Evolutionary conservation across 2,888 invertebrate species (phyloP).

Genomic region (Chrysotoxum bicinctum): DNA sequence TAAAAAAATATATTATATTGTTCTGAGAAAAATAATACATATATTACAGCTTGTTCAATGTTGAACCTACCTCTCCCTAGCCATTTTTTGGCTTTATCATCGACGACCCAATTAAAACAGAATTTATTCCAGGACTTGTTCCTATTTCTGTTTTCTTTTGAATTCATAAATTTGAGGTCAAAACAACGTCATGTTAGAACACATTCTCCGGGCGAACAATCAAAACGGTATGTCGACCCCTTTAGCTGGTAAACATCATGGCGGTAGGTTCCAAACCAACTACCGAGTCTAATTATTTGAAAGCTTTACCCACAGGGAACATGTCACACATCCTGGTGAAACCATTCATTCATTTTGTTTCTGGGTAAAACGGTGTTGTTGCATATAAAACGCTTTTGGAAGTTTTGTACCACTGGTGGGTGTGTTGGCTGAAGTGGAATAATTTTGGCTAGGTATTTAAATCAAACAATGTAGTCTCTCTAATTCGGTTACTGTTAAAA

Average conservation of each 20-base stretch:
- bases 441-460: neutral
- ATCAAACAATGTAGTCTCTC: neutral
- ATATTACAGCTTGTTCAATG: neutral
- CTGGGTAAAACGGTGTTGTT: constrained; percentile 27
- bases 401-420: neutral
- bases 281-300: constrained; percentile 54
- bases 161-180: constrained; percentile 31
- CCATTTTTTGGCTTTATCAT: neutral
- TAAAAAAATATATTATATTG: neutral
- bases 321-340: constrained; percentile 55
- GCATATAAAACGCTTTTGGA: constrained; percentile 15
- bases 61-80: neutral
- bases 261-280: neutral
- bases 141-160: neutral
- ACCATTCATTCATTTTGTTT: constrained; percentile 54
- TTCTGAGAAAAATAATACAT: neutral
- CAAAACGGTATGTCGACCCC: constrained; percentile 28
- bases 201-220: constrained; percentile 28
- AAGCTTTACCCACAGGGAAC: constrained; percentile 50
- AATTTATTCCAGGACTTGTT: constrained; percentile 25
- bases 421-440: neutral
- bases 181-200: constrained; percentile 1
- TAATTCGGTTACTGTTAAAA: neutral
- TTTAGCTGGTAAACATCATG: neutral
- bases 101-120: constrained; percentile 32